Evolutionary conservation across 2,113 vertebrate species (phyloP).

Genomic region (Myotis davidii): DNA sequence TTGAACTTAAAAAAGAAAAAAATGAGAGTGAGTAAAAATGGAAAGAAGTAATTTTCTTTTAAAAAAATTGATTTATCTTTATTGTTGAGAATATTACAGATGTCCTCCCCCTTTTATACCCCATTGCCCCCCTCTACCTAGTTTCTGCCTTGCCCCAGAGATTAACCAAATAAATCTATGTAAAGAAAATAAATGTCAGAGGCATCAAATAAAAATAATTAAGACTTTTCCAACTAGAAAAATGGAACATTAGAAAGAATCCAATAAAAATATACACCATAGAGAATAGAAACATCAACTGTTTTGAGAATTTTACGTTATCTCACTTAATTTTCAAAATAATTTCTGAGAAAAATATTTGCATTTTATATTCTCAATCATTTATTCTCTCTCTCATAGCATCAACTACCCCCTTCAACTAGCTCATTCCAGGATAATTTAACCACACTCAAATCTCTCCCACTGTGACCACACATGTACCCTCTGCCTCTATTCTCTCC

Average conservation of each 20-base stretch:
- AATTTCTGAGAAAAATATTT: neutral
- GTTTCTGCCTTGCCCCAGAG: too few relatives aligned
- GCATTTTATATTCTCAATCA: neutral
- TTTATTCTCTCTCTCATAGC: neutral
- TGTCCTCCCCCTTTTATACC: too few relatives aligned
- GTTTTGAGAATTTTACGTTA: neutral
- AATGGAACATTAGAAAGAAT: neutral
- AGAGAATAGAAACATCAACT: neutral
- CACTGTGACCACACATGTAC: neutral
- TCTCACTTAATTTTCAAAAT: neutral
- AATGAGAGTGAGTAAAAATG: neutral
- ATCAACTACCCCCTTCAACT: neutral
- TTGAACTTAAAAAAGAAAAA: neutral
- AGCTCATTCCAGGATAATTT: neutral
- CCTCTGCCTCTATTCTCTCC: neutral
- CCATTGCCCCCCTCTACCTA: too few relatives aligned
- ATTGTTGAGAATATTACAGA: too few relatives aligned
- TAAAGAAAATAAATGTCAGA: conserved; percentile 1
- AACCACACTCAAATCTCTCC: neutral
- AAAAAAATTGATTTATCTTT: too few relatives aligned
- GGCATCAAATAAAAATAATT: neutral
- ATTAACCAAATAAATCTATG: neutral
- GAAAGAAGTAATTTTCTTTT: neutral
- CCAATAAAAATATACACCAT: neutral
- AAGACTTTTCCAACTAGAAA: neutral